Evolutionary conservation across 2,888 invertebrate species (phyloP).

Genomic region (Drosophila emarginata): DNA sequence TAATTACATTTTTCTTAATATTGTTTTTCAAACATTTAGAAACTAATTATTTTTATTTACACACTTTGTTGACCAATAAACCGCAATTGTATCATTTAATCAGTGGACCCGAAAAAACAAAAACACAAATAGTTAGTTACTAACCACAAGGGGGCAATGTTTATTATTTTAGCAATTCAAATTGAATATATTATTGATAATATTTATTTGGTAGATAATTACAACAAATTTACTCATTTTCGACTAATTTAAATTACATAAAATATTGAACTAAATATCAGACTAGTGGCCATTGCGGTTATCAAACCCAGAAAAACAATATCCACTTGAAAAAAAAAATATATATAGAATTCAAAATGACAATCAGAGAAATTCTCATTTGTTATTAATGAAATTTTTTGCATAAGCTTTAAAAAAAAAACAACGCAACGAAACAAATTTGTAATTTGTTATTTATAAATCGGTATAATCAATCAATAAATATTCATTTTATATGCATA

Average conservation of each 20-base stretch:
- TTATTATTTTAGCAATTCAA: slow-evolving; percentile 74
- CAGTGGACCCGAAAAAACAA: slow-evolving; percentile 6
- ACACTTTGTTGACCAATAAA: slow-evolving; percentile 37
- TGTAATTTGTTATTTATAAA: slow-evolving; percentile 10
- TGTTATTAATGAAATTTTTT: slow-evolving; percentile 10
- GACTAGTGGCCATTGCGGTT: slow-evolving; percentile 33
- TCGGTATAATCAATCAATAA: slow-evolving; percentile 29
- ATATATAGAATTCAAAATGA: background rate
- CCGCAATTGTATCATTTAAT: slow-evolving; percentile 68
- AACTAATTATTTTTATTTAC: slow-evolving; percentile 39
- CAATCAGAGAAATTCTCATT: slow-evolving; percentile 19
- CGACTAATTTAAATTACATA: slow-evolving; percentile 45
- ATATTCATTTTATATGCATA: slow-evolving; percentile 43
- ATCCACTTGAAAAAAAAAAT: slow-evolving; percentile 1
- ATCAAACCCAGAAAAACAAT: slow-evolving; percentile 39
- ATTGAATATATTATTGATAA: slow-evolving; percentile 71
- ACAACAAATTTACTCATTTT: slow-evolving; percentile 34
- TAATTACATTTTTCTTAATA: background rate
- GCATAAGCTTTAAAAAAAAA: background rate
- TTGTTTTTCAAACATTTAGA: background rate
- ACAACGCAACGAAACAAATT: background rate
- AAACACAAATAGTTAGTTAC: slow-evolving; percentile 11
- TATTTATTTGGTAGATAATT: slow-evolving; percentile 56
- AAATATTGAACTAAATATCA: slow-evolving; percentile 45
- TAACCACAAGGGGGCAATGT: slow-evolving; percentile 66